Percentiles rank a stretch among this genome's conserved stretches.
Evolutionary conservation across 2,888 invertebrate genomes (phyloP).

Genomic region (Germaria angustata): DNA sequence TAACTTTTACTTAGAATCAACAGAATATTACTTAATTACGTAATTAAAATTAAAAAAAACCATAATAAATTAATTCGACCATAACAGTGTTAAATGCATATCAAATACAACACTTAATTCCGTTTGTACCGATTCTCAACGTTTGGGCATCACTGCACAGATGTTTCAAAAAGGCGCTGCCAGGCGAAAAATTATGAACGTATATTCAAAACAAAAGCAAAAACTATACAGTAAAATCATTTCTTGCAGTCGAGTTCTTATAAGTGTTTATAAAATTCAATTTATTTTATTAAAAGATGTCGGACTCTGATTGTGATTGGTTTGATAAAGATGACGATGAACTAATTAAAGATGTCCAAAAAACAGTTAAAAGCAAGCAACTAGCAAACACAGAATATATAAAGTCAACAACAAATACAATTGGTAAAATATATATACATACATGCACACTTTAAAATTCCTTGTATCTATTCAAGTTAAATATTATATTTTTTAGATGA

Average conservation of each 20-base stretch:
- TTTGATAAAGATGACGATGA: slow-evolving; percentile 78
- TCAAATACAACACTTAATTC: no score
- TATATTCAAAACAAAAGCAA: slow-evolving; percentile 34
- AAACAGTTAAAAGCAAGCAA: slow-evolving; percentile 58
- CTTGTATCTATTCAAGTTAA: slow-evolving; percentile 11
- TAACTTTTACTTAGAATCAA: no score
- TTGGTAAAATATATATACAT: slow-evolving; percentile 6
- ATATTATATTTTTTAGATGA: slow-evolving; percentile 43
- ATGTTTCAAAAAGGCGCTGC: neutral
- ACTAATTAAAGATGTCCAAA: slow-evolving; percentile 71
- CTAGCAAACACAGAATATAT: slow-evolving; percentile 59
- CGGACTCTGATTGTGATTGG: slow-evolving; percentile 76
- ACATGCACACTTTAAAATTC: no score
- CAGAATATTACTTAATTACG: no score
- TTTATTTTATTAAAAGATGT: slow-evolving; percentile 36
- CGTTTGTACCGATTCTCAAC: no score
- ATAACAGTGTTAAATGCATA: no score
- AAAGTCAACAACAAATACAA: slow-evolving; percentile 58
- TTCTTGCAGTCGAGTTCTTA: neutral
- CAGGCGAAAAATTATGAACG: neutral
- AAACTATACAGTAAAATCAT: slow-evolving; percentile 27
- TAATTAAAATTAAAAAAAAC: no score
- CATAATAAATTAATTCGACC: no score
- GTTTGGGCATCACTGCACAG: neutral
- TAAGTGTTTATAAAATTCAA: no score